These are phyloP conservation scores for Gopherus flavomarginatus DNA, from an alignment of 2,113 vertebrate species.

Conservation along the genomic window DNA sequence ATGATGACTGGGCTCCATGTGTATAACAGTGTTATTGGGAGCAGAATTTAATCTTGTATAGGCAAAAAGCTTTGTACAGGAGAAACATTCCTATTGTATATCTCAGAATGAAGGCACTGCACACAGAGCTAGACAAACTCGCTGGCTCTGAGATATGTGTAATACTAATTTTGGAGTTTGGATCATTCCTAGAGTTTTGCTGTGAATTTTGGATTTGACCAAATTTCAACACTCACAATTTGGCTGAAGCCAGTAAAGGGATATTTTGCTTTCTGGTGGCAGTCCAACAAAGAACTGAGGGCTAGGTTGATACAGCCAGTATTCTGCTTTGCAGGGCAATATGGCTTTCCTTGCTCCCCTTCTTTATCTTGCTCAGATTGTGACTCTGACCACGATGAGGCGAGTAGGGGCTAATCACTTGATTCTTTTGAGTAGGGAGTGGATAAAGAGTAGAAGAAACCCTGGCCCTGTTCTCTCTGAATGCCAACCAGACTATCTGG, in stretches of 20 bases:
- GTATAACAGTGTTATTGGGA: not conserved
- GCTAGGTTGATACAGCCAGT: not conserved
- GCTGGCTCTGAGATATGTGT: not conserved
- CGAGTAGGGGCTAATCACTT: not conserved
- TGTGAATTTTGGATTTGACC: not conserved
- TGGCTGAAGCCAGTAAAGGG: not conserved
- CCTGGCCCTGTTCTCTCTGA: not conserved
- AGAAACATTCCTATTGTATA: not conserved
- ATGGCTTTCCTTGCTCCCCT: not conserved
- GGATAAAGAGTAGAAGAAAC: not conserved
- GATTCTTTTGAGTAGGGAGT: not conserved
- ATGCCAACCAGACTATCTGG: not conserved
- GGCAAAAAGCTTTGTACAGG: not conserved
- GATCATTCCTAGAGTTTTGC: not conserved
- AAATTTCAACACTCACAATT: not conserved
- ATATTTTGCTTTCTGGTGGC: not conserved
- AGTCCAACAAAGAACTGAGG: not conserved
- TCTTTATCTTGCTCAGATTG: not conserved
- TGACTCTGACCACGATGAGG: rapidly evolving
- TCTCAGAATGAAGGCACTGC: not conserved
- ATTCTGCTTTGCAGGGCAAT: not conserved
- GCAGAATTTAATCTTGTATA: not conserved
- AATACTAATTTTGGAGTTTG: not conserved
- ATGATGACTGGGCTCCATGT: not conserved
- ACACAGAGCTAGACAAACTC: not conserved